Evolutionary conservation across 1,140 invertebrate genomes (phyloP).

Genomic region (Bombus superbus): DNA sequence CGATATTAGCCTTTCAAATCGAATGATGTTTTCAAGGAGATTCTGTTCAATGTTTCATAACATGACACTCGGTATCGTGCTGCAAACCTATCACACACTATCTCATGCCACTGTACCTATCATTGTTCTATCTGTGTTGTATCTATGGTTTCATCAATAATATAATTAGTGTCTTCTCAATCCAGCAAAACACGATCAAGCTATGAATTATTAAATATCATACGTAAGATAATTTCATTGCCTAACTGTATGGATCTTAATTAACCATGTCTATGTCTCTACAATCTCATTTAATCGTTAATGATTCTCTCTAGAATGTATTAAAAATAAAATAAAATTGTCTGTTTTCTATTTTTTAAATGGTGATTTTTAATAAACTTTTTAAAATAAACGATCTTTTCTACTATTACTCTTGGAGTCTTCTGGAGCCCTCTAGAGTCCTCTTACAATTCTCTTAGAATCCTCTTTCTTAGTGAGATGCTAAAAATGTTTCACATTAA

Average conservation of each 20-base stretch:
- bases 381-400: too few species aligned
- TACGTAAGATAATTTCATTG: background rate
- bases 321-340: background rate
- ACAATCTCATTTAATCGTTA: background rate
- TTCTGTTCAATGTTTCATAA: slow-evolving; percentile 44
- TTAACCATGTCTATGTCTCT: too few species aligned
- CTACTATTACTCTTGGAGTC: too few species aligned
- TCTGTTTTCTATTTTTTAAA: background rate
- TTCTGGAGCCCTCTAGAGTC: too few species aligned
- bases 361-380: too few species aligned
- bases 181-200: background rate
- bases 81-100: slow-evolving; percentile 10
- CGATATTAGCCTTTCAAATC: slow-evolving; percentile 50
- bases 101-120: background rate
- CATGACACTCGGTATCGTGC: background rate
- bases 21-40: slow-evolving; percentile 44
- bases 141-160: background rate
- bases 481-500: background rate
- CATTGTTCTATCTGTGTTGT: background rate
- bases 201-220: background rate
- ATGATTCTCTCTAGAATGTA: background rate
- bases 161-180: background rate
- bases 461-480: too few species aligned
- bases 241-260: too few species aligned
- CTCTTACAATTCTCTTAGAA: too few species aligned